These are phyloP conservation scores for Drosophila subobscura DNA, from an alignment of 1,140 invertebrate genomes.

Conservation along the genomic window DNA sequence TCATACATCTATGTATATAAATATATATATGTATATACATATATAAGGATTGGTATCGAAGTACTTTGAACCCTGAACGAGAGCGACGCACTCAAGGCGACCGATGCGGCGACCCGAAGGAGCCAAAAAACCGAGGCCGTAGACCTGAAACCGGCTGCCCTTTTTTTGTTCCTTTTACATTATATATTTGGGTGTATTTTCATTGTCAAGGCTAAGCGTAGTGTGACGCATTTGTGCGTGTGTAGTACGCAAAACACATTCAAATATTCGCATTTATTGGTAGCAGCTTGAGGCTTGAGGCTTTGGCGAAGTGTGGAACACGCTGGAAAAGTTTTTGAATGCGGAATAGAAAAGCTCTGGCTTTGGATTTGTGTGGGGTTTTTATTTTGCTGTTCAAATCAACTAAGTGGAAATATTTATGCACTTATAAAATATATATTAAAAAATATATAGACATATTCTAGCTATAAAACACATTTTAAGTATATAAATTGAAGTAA, in stretches of 20 bases:
- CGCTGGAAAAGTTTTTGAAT: too few species aligned
- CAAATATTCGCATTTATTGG: conserved; percentile 6
- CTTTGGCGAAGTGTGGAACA: too few species aligned
- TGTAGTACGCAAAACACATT: conserved; percentile 20
- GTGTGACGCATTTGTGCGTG: conserved; percentile 47
- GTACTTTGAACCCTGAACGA: conserved; percentile 34
- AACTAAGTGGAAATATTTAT: too few species aligned
- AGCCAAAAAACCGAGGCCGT: conserved; percentile 27
- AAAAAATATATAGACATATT: too few species aligned
- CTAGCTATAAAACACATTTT: too few species aligned
- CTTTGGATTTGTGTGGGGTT: too few species aligned
- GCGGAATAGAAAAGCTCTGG: too few species aligned
- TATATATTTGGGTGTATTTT: conserved; percentile 30
- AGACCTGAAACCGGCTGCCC: conserved; percentile 48
- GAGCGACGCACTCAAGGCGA: conserved; percentile 34
- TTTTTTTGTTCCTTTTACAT: conserved; percentile 11
- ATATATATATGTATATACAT: neutral
- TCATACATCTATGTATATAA: neutral
- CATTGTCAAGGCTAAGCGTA: conserved; percentile 60
- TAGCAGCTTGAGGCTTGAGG: neutral
- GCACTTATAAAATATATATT: too few species aligned
- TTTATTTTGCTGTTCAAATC: too few species aligned
- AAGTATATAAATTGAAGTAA: too few species aligned
- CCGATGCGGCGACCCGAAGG: neutral
- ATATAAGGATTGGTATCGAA: conserved; percentile 2